Conservation (phyloP, 2,888 invertebrate genomes). For the Drosophila formosana region DNA sequence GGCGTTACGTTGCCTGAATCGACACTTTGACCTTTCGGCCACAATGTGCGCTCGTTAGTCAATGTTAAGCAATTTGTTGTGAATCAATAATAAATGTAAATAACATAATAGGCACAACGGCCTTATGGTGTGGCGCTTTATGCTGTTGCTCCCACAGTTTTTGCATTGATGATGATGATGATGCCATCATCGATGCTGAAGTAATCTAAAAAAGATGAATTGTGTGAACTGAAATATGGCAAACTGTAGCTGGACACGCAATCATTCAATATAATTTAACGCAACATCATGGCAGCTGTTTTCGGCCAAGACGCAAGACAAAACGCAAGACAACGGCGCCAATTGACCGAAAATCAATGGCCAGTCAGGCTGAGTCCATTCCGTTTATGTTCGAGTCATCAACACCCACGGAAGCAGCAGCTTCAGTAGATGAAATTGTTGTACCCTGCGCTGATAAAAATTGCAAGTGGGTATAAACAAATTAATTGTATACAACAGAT, state of each 20-base stretch:
- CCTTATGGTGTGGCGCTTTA: background rate
- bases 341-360: slow-evolving; percentile 74
- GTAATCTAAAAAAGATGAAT: slow-evolving; percentile 52
- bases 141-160: slow-evolving; percentile 21
- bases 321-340: slow-evolving; percentile 52
- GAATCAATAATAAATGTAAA: slow-evolving; percentile 79
- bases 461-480: background rate
- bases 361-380: slow-evolving; percentile 15
- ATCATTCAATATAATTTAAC: slow-evolving; percentile 66
- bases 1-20: slow-evolving; percentile 27
- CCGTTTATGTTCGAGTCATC: slow-evolving; percentile 12
- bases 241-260: slow-evolving; percentile 49
- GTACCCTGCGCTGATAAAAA: background rate
- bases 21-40: slow-evolving; percentile 69
- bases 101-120: slow-evolving; percentile 61
- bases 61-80: slow-evolving; percentile 69
- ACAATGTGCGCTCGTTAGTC: slow-evolving; percentile 77
- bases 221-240: slow-evolving; percentile 68
- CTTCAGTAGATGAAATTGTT: slow-evolving; percentile 14
- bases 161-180: slow-evolving; percentile 28
- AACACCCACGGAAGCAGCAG: slow-evolving; percentile 16
- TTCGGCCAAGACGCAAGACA: slow-evolving; percentile 22
- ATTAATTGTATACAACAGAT: no score
- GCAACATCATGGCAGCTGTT: slow-evolving; percentile 74
- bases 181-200: slow-evolving; percentile 41